Conservation (phyloP, 2,113 vertebrate genomes). For the Eolophus roseicapilla region DNA sequence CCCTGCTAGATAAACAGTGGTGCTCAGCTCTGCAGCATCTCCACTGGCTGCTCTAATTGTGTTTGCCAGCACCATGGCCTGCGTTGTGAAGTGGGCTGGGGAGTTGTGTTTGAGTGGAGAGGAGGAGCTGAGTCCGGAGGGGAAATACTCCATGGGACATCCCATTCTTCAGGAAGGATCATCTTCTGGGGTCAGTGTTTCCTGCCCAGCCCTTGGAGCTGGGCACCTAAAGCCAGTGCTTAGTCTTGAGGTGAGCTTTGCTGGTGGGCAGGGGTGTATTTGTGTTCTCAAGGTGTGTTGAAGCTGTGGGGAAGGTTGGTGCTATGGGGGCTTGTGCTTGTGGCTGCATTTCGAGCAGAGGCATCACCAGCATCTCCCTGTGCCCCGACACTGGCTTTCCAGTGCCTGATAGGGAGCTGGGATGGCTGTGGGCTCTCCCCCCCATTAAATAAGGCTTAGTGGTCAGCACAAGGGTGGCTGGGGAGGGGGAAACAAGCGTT, state of each 20-base stretch:
- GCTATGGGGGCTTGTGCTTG: neutral
- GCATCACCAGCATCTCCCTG: neutral
- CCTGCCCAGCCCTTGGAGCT: neutral
- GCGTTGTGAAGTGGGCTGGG: neutral
- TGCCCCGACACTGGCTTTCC: neutral
- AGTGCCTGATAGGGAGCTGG: rapidly evolving
- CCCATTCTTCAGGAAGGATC: neutral
- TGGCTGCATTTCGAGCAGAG: neutral
- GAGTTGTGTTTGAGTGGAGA: rapidly evolving
- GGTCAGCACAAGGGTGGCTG: neutral
- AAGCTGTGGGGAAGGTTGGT: neutral
- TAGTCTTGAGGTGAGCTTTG: neutral
- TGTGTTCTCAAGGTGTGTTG: neutral
- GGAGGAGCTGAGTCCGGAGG: neutral
- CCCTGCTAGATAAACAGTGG: neutral
- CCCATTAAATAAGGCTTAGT: neutral
- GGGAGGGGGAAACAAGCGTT: neutral
- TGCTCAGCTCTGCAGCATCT: neutral
- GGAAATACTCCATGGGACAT: neutral
- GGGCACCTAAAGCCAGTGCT: neutral
- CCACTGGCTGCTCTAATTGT: neutral
- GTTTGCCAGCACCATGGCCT: neutral
- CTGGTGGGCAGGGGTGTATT: rapidly evolving
- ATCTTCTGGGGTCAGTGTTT: neutral
- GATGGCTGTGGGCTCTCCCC: neutral